Evolutionary conservation across 2,888 invertebrate species (phyloP).

Genomic region (Liposcelis brunnea): DNA sequence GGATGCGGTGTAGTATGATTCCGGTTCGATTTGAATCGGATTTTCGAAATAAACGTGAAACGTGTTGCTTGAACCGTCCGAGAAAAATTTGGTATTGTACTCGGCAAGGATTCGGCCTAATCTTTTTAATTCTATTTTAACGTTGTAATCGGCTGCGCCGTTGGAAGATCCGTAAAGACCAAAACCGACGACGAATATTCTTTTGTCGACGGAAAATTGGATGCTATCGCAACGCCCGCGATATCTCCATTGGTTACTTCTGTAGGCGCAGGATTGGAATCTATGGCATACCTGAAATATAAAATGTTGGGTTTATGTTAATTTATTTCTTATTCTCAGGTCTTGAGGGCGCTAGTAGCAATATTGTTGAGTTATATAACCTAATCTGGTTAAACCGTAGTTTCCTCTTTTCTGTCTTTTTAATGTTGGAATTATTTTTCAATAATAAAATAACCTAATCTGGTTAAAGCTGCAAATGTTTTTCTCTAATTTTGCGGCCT

Average conservation of each 20-base stretch:
- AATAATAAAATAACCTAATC: too few species aligned
- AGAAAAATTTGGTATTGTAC: conserved; percentile 85
- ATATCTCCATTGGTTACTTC: conserved; percentile 95
- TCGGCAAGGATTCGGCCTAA: conserved; percentile 77
- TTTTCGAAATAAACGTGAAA: conserved; percentile 75
- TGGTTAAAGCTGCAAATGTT: too few species aligned
- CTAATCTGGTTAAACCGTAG: too few species aligned
- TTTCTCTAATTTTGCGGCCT: too few species aligned
- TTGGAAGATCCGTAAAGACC: conserved; percentile 92
- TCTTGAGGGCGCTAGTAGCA: too few species aligned
- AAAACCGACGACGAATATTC: conserved; percentile 91
- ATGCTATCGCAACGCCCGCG: conserved; percentile 92
- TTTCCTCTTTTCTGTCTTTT: too few species aligned
- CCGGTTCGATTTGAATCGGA: conserved; percentile 72
- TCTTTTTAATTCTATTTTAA: conserved; percentile 84
- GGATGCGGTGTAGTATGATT: conserved; percentile 89
- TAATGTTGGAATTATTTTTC: too few species aligned
- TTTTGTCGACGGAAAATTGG: conserved; percentile 87
- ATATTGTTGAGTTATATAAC: too few species aligned
- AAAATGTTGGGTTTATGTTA: too few species aligned
- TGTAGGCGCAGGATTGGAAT: conserved; percentile 90
- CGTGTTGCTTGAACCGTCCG: conserved; percentile 90
- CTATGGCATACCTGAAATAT: conserved; percentile 68
- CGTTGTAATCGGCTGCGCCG: conserved; percentile 87
- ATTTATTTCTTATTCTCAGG: too few species aligned